Base-by-base conservation (phyloP, 64 coral and sea anemone species). In the Porites australiensis region DNA sequence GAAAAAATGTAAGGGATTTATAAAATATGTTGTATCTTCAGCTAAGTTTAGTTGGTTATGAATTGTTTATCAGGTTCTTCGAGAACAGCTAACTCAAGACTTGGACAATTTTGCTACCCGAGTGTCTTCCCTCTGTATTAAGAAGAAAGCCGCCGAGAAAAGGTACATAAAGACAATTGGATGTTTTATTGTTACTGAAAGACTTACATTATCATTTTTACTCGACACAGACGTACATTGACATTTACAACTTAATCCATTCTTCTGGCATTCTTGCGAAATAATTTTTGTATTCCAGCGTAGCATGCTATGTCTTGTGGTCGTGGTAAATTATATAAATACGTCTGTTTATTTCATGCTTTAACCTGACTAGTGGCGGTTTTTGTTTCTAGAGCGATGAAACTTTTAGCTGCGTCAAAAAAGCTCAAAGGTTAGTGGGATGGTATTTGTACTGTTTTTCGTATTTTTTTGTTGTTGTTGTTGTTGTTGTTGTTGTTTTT, bases 71-170 rank as follows among this genome's bases (percentile, higher is more conserved):
- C 70, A 96, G 94, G 58, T 68, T 82, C 23, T 92, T 22, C 68
- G 68, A 48, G 74, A 87, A 15, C 88, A 94, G 27, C 66, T 98
- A 16, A 72, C 91, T 19, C 83, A 90, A 48, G 95, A 94, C 47
- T 61, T 98, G 14, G 92, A 98, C 48, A 93, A 79, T 58, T 98
- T 91, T 79, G 89, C 95, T 58, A 92, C 94, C 27, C 94, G 91
- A 37, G 88, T 94, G 20, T 77, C 87, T 18, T 45, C 75, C 44
- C 82, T 97, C 45, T 85, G 82, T 80, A 79, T 77, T 18, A 93
- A 97, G 76, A 97, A 94, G 59, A 97, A 94, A 89, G 90, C 64
- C 52, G 95, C 93, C 57, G 93, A 97, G 58, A 97, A 97, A 87
- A 90, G 95, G 93, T 95, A 90, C 65, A 37, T n/a, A 15, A 51